Conservation (phyloP, 2,797 vertebrate species). For the Liparis tanakae region DNA sequence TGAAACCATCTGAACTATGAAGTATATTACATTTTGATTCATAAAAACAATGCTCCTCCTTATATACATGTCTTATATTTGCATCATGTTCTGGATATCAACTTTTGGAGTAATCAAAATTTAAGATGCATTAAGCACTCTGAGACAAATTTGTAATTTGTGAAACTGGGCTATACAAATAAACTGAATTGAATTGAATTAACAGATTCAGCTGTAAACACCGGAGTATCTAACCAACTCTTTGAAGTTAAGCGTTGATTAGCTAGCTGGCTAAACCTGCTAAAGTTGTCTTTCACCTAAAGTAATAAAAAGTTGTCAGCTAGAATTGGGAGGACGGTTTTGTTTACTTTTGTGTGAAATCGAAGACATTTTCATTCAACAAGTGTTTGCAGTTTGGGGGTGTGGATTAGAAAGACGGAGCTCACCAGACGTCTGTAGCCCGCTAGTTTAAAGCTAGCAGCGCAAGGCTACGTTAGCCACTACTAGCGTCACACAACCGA, state of each 20-base stretch:
- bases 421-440: too few species aligned
- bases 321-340: neutral
- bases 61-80: neutral
- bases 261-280: neutral
- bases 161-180: too few species aligned
- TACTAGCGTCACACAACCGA: neutral
- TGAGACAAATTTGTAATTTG: too few species aligned
- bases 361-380: neutral
- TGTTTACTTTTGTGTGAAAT: conserved; percentile 5
- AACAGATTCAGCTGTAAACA: too few species aligned
- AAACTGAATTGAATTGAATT: neutral
- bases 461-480: neutral
- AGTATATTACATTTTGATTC: neutral
- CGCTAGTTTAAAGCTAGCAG: neutral
- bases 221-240: neutral
- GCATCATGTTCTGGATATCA: too few species aligned
- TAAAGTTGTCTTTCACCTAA: neutral
- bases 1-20: too few species aligned
- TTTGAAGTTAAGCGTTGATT: neutral
- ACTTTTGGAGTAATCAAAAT: too few species aligned
- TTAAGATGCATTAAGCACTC: too few species aligned
- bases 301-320: neutral
- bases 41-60: neutral
- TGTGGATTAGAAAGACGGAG: too few species aligned
- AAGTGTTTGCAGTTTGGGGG: too few species aligned